A percentile compares a stretch with the other conserved stretches of the same genome.
phyloP scores from a whole-genome alignment of 2,797 vertebrate species.

The Sphaeramia orbicularis region DNA sequence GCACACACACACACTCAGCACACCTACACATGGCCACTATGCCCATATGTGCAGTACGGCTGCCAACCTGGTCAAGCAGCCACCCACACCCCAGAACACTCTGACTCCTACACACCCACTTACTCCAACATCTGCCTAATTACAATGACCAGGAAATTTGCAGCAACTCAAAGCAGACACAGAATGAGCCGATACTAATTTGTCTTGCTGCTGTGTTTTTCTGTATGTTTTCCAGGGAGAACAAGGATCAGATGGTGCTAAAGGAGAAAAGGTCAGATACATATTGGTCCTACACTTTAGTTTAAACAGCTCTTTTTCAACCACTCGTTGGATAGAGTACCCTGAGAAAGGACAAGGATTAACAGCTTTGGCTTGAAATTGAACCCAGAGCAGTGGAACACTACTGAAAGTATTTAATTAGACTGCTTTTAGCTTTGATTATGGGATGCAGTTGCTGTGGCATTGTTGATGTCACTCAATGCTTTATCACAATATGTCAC shows the following conservation, averaged over 20 bases:
- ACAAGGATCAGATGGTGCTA: constrained; percentile 68
- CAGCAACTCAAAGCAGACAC: constrained; percentile 15
- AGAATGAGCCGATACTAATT: constrained; percentile 30
- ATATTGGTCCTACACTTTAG: no score
- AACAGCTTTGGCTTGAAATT: no score
- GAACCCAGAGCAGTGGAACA: no score
- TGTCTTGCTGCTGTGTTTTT: constrained; percentile 34
- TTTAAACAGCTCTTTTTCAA: no score
- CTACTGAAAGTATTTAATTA: no score
- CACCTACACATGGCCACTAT: constrained; percentile 2
- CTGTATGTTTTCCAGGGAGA: constrained; percentile 72
- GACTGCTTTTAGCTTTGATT: no score
- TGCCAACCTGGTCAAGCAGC: background rate
- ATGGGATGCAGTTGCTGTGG: no score
- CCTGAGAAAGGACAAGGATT: no score
- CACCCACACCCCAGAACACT: constrained; percentile 2
- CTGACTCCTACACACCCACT: background rate
- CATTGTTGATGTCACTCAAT: no score
- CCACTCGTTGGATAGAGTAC: no score
- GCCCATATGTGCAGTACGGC: constrained; percentile 4
- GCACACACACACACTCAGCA: constrained; percentile 1
- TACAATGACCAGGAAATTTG: constrained; percentile 27
- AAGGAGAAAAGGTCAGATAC: constrained; percentile 78
- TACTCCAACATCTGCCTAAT: constrained; percentile 19
- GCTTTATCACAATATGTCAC: no score